Evolutionary conservation across 92 coral and sea anemone species (phyloP).

Genomic region (Heteractis magnifica): DNA sequence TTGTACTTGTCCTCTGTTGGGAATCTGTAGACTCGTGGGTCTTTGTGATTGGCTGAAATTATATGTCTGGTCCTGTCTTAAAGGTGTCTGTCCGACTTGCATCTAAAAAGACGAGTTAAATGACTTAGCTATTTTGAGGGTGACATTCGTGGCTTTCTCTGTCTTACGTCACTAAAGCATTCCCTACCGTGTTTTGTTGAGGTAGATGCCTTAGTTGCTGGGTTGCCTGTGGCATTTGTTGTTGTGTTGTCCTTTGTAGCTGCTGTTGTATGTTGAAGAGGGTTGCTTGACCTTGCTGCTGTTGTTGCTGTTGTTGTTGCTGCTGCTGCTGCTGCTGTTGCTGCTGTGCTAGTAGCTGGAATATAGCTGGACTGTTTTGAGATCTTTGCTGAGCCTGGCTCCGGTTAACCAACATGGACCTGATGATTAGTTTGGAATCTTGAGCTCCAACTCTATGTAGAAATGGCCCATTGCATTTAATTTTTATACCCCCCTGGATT

Average conservation of each 20-base stretch:
- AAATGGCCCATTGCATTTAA: constrained; percentile 3
- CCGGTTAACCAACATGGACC: constrained; percentile 43
- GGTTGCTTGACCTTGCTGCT: constrained; percentile 48
- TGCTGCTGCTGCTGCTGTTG: constrained; percentile 61
- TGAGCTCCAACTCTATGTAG: constrained; percentile 23
- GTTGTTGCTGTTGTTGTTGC: constrained; percentile 65
- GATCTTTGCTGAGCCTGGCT: constrained; percentile 32
- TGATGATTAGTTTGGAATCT: constrained; percentile 54
- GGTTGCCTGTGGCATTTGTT: constrained; percentile 63
- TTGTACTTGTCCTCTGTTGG: constrained; percentile 41
- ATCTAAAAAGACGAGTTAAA: constrained; percentile 26
- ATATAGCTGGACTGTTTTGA: constrained; percentile 20
- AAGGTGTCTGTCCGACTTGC: constrained; percentile 61
- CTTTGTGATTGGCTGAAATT: constrained; percentile 70
- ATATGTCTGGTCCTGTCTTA: constrained; percentile 62
- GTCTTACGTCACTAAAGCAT: background rate
- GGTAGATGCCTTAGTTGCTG: constrained; percentile 78
- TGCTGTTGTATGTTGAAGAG: constrained; percentile 63
- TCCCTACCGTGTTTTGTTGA: constrained; percentile 34
- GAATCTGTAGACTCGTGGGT: constrained; percentile 54
- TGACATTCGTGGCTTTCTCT: background rate
- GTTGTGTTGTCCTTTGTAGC: constrained; percentile 60
- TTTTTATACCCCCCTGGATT: background rate
- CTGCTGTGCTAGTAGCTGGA: constrained; percentile 35
- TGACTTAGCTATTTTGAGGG: background rate